Evolutionary conservation across 2,888 invertebrate genomes (phyloP).

Genomic region (Ophioninae sp.): DNA sequence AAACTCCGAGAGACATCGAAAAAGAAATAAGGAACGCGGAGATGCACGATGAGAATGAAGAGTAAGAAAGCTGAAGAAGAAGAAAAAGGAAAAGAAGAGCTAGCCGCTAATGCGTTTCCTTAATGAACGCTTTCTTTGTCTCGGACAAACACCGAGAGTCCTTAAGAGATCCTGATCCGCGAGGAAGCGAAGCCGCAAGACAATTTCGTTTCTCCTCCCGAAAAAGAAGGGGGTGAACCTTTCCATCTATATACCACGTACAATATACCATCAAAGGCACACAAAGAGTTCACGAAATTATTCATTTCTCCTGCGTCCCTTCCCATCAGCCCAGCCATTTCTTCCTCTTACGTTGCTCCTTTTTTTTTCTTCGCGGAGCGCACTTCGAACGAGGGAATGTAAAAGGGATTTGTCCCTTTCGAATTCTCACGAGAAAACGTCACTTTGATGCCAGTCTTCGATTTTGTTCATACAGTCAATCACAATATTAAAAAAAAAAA

Average conservation of each 20-base stretch:
- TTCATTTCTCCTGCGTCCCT: constrained; percentile 56
- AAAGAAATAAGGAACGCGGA: constrained; percentile 41
- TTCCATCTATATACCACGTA: constrained; percentile 18
- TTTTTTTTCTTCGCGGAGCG: constrained; percentile 29
- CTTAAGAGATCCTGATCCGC: constrained; percentile 68
- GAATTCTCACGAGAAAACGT: neutral
- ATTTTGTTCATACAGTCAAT: neutral
- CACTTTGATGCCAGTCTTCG: neutral
- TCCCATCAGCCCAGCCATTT: constrained; percentile 33
- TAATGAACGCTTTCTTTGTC: constrained; percentile 79
- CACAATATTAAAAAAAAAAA: neutral
- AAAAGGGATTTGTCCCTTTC: constrained; percentile 27
- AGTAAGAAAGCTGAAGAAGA: constrained; percentile 56
- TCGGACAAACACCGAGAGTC: constrained; percentile 73
- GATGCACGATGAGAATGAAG: constrained; percentile 34
- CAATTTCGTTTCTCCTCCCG: constrained; percentile 63
- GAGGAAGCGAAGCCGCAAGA: constrained; percentile 66
- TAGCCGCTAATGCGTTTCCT: constrained; percentile 77
- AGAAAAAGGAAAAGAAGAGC: constrained; percentile 67
- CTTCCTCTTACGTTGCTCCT: constrained; percentile 32
- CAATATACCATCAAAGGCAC: constrained; percentile 28
- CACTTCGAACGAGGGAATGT: constrained; percentile 16
- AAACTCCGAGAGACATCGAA: constrained; percentile 46
- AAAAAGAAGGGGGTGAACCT: constrained; percentile 52
- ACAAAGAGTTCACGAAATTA: constrained; percentile 58